A percentile compares a stretch with the other conserved stretches of the same genome.
Conservation (phyloP, 1,140 invertebrate genomes). For the Halictus rubicundus region DNA sequence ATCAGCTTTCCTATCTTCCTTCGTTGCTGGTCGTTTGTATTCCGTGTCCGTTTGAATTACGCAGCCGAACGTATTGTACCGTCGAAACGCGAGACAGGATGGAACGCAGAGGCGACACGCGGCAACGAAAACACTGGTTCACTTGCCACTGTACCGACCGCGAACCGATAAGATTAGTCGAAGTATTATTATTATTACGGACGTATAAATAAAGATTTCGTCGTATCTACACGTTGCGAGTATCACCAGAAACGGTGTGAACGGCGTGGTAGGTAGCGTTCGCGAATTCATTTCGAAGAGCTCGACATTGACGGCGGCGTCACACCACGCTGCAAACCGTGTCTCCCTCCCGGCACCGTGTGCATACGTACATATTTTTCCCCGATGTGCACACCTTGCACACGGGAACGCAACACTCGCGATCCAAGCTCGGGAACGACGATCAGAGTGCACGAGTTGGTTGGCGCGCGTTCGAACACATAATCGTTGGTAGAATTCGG, state of each 20-base stretch:
- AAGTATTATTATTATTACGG: neutral
- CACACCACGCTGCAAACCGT: constrained; percentile 37
- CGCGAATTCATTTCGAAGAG: constrained; percentile 2
- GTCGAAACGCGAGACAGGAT: neutral
- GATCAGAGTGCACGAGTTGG: neutral
- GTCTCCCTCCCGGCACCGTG: constrained; percentile 25
- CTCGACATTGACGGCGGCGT: constrained; percentile 45
- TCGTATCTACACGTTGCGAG: neutral
- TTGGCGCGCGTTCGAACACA: neutral
- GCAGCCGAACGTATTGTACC: neutral
- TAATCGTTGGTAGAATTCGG: constrained; percentile 3
- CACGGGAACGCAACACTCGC: constrained; percentile 4
- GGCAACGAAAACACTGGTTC: constrained; percentile 36
- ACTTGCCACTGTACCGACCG: constrained; percentile 24
- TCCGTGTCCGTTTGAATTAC: constrained; percentile 26
- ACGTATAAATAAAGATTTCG: too few relatives aligned
- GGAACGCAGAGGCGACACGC: neutral
- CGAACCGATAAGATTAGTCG: neutral
- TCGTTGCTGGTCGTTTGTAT: constrained; percentile 20
- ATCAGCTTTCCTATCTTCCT: constrained; percentile 38
- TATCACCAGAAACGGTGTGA: neutral
- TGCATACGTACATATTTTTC: neutral
- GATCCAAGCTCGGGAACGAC: neutral
- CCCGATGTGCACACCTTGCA: constrained; percentile 24
- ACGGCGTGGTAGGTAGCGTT: too few relatives aligned